Base-by-base conservation (phyloP, 2,888 invertebrate species). In the Drosophila neutralis region DNA sequence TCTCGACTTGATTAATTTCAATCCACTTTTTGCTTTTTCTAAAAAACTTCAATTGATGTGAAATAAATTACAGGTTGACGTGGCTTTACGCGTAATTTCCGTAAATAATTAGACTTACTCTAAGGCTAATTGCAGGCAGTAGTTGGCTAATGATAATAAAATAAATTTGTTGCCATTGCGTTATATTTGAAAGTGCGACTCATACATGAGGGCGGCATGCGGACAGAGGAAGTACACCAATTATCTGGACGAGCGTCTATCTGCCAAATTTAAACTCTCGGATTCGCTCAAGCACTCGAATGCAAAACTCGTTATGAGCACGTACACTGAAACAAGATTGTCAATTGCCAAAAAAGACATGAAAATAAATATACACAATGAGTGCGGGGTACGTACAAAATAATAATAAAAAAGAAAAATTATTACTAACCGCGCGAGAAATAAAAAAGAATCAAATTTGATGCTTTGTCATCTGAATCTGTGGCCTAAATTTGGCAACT, bases 11-110 rank as follows among this genome's bases (percentile, higher is more conserved):
- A 21, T 36, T 13, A 2, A 56, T 29, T 35, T 38, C 24, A 13
- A 27, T 8, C 7, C 2, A 49, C 15, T 48, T 15, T 18, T 36
- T 31, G 45, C 27, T 38, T 51, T 61, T 67, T 56, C 21, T 24
- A 36, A 40, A 48, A 51, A 70, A 69, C 73, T 80, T 74, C 76
- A 87, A 78, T 85, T 86, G 82, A 85, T 78, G 90, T 68, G 88
- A 85, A 85, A 76, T 77, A 86, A 87, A 87, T 87, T 79, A 76
- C 90, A 64, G 72, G 74, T 74, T 90, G 78, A 57, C 89, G 84
- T 88, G 91, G 81, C 84, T 90, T 90, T 82, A 87, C 78, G 82
- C 85, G 73, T 78, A 90, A 90, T 90, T 89, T 89, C 91, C 90
- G 81, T 70, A 76, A 64, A 82, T 83, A 89, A 83, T 90, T 87